A percentile compares a stretch with the other conserved stretches of the same genome.
These are phyloP conservation scores for Chaunax sp. DNA, from an alignment of 2,797 vertebrate species.

Conservation along the genomic window DNA sequence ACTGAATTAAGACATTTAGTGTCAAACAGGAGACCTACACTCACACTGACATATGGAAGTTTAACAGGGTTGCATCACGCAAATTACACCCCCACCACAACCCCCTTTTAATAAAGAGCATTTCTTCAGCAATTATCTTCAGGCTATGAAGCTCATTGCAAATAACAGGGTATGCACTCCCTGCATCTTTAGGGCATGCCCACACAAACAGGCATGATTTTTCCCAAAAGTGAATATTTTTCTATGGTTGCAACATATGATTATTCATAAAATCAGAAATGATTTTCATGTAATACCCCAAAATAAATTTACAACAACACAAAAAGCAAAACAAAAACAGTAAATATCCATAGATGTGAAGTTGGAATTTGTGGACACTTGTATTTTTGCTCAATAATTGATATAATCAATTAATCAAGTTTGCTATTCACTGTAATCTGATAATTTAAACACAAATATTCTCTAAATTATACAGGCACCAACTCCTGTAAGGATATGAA, in stretches of 20 bases:
- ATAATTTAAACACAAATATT: background rate
- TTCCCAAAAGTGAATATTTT: no score
- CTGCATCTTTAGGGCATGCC: background rate
- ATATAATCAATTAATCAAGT: background rate
- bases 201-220: no score
- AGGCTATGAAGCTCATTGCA: background rate
- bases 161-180: background rate
- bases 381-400: background rate
- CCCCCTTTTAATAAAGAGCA: background rate
- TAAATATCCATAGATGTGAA: background rate
- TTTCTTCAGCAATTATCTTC: background rate
- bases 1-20: slow-evolving; percentile 33
- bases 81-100: background rate
- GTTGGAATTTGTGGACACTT: background rate
- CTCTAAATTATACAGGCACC: no score
- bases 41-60: background rate
- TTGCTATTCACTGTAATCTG: background rate
- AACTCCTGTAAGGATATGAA: no score
- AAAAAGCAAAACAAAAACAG: background rate
- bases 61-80: background rate
- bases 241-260: no score
- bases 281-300: background rate
- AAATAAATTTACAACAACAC: background rate
- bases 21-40: slow-evolving; percentile 5
- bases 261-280: background rate